phyloP scores from a whole-genome alignment of 1,140 invertebrate genomes.

The Trachymyrmex cornetzi region DNA sequence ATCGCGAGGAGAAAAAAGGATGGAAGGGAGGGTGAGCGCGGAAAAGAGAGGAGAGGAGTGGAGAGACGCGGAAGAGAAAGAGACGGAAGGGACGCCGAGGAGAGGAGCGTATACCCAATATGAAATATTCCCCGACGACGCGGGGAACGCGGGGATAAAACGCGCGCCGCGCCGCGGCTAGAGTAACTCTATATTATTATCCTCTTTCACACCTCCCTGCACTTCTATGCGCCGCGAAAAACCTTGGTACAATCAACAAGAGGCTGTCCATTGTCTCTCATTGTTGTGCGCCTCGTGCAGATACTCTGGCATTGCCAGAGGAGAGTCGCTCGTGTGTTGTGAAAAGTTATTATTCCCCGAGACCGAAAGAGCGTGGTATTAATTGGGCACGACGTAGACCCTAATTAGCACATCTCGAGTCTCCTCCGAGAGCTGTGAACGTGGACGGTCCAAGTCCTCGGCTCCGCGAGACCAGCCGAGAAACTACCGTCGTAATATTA shows the following conservation, averaged over 20 bases:
- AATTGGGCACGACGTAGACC: conserved; percentile 80
- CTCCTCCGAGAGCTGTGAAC: conserved; percentile 31
- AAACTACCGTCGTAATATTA: conserved; percentile 2
- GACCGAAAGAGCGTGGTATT: conserved; percentile 73
- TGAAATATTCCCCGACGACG: conserved; percentile 80
- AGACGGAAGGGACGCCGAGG: conserved; percentile 52
- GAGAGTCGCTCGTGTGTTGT: conserved; percentile 19
- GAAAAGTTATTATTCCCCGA: conserved; percentile 42
- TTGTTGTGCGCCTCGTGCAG: conserved; percentile 73
- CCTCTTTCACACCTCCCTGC: conserved; percentile 86
- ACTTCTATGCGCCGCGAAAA: conserved; percentile 80
- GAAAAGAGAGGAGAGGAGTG: conserved; percentile 49
- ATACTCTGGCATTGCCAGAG: neutral
- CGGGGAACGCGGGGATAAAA: too few species aligned
- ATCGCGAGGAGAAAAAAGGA: conserved; percentile 35
- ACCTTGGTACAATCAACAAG: conserved; percentile 82
- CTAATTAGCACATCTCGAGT: conserved; percentile 83
- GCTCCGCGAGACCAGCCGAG: neutral
- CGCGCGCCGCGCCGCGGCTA: conserved; percentile 17
- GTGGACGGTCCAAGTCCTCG: neutral
- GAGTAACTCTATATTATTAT: conserved; percentile 87
- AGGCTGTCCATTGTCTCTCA: conserved; percentile 80
- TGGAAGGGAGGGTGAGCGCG: conserved; percentile 56
- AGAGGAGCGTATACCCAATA: conserved; percentile 58
- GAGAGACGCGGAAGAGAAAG: conserved; percentile 45